Conservation (phyloP, 2,113 vertebrate species). For the Mustela lutreola region DNA sequence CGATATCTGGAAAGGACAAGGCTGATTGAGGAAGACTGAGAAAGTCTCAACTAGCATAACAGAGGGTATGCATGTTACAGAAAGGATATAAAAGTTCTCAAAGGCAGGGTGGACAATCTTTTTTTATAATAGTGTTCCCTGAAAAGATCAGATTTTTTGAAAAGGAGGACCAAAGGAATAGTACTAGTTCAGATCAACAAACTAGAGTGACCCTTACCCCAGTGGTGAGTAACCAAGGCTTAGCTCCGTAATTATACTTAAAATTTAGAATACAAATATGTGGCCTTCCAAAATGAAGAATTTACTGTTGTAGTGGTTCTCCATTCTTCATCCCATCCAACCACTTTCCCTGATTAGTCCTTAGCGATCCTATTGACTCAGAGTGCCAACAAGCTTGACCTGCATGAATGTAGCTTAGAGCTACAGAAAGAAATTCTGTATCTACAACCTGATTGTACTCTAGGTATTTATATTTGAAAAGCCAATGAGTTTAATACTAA, state of each 20-base stretch:
- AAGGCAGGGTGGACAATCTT: background rate
- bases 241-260: background rate
- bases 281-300: background rate
- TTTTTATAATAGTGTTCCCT: background rate
- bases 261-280: background rate
- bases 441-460: background rate
- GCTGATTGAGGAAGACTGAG: background rate
- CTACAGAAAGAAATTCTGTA: background rate
- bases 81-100: background rate
- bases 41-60: background rate
- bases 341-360: background rate
- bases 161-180: background rate
- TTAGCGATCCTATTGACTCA: background rate
- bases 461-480: constrained; percentile 9
- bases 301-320: background rate
- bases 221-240: background rate
- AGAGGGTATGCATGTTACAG: background rate
- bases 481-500: background rate
- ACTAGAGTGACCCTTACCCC: background rate
- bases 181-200: background rate
- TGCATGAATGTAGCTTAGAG: background rate
- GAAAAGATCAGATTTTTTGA: background rate
- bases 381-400: background rate
- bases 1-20: background rate
- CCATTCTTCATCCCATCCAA: background rate